phyloP scores from a whole-genome alignment of 2,113 vertebrate species.

The Vulpes vulpes region DNA sequence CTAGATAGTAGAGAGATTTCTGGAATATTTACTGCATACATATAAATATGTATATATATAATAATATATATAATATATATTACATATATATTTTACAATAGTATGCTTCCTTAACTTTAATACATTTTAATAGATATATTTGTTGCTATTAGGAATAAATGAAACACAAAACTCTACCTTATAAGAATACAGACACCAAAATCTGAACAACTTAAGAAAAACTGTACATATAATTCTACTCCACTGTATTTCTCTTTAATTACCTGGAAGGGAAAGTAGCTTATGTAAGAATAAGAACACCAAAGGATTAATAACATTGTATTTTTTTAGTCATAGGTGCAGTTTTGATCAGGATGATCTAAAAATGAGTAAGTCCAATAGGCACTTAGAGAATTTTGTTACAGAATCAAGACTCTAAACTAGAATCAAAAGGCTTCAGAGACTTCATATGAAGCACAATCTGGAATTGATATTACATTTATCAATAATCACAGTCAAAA shows the following conservation, averaged over 20 bases:
- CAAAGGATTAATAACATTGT: neutral
- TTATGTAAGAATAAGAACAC: neutral
- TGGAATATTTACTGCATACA: neutral
- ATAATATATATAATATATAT: no score
- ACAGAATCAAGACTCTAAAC: neutral
- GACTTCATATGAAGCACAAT: neutral
- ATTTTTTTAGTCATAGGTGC: neutral
- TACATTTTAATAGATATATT: conserved; percentile 2
- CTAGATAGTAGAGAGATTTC: neutral
- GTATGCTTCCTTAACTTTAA: neutral
- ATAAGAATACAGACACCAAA: neutral
- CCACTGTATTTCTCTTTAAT: neutral
- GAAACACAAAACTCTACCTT: neutral
- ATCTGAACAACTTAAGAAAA: neutral
- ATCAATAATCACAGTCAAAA: conserved; percentile 5
- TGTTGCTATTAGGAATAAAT: conserved; percentile 28
- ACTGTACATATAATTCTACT: neutral
- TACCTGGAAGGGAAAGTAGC: neutral
- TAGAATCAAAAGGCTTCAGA: conserved; percentile 17
- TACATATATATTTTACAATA: neutral
- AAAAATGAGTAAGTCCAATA: neutral
- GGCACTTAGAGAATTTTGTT: neutral
- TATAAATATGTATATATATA: no score
- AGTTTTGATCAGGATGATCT: neutral
- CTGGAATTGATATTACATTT: neutral